A percentile compares a stretch with the other conserved stretches of the same genome.
Conservation (phyloP, 2,888 invertebrate species). For the Folsomia candida region DNA sequence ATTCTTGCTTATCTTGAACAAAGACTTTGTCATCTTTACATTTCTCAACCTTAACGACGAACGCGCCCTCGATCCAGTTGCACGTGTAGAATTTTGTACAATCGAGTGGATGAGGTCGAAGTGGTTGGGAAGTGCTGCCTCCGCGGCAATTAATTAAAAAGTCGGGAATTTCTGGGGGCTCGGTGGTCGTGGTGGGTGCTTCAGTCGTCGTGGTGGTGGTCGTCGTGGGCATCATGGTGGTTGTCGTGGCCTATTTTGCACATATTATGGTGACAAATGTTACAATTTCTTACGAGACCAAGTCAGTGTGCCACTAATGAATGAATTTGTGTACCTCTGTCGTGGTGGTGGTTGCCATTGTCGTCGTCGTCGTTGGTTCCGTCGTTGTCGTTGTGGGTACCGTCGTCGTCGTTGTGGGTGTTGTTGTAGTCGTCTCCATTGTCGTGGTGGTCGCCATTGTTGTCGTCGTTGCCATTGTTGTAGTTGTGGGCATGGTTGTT, state of each 20-base stretch:
- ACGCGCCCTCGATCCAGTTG: slow-evolving; percentile 43
- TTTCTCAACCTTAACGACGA: slow-evolving; percentile 44
- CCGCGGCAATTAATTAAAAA: slow-evolving; percentile 21
- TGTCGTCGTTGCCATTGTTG: slow-evolving; percentile 28
- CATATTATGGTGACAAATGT: too few species aligned
- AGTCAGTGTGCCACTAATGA: too few species aligned
- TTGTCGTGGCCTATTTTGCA: too few species aligned
- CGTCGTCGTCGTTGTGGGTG: slow-evolving; percentile 43
- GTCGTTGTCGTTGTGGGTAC: slow-evolving; percentile 42
- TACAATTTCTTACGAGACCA: too few species aligned
- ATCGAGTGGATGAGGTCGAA: slow-evolving; percentile 46
- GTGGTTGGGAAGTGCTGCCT: slow-evolving; percentile 31
- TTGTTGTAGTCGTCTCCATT: slow-evolving; percentile 42
- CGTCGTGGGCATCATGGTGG: slow-evolving; percentile 42
- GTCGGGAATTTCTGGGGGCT: slow-evolving; percentile 20
- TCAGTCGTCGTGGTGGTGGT: slow-evolving; percentile 32
- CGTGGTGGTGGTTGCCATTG: slow-evolving; percentile 11
- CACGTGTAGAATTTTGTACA: slow-evolving; percentile 47
- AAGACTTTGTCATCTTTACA: slow-evolving; percentile 42
- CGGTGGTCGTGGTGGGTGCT: slow-evolving; percentile 15
- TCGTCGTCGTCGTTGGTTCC: slow-evolving; percentile 26
- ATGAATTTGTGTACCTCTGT: too few species aligned
- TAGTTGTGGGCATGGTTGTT: slow-evolving; percentile 23
- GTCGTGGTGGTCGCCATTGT: slow-evolving; percentile 38
- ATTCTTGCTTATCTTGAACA: slow-evolving; percentile 42